These are phyloP conservation scores for Periphyllus acericola DNA, from an alignment of 2,888 invertebrate genomes.

Conservation along the genomic window DNA sequence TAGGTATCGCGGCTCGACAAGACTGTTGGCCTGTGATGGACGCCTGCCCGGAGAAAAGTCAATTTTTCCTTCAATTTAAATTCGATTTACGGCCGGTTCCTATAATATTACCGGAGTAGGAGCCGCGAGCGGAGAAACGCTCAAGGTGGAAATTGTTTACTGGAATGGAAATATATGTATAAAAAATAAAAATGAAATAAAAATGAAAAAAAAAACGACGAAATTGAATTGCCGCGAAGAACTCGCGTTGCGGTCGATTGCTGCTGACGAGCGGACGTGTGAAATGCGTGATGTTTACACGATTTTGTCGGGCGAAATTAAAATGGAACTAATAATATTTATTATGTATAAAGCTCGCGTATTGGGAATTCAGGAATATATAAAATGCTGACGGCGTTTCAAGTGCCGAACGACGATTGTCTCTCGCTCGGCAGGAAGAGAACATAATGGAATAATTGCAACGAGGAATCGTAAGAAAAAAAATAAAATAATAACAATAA, in stretches of 20 bases:
- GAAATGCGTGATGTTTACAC: conserved; percentile 24
- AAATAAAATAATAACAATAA: not conserved
- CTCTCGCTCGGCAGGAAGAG: not conserved
- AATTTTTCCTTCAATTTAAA: conserved; percentile 40
- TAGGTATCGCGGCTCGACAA: not conserved
- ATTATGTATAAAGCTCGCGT: not conserved
- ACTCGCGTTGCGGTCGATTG: not conserved
- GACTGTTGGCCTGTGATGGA: not conserved
- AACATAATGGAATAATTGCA: not conserved
- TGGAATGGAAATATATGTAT: conserved; percentile 15
- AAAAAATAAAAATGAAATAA: not conserved
- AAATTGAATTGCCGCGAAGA: conserved; percentile 6
- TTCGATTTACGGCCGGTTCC: conserved; percentile 21
- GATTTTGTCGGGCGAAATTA: conserved; percentile 18
- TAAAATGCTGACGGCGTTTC: not conserved
- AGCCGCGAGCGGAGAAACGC: conserved; percentile 6
- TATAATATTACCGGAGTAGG: conserved; percentile 9
- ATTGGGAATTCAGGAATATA: too few species aligned
- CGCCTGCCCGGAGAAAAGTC: conserved; percentile 5
- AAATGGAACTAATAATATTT: not conserved
- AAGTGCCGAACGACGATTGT: not conserved
- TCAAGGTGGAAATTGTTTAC: conserved; percentile 29
- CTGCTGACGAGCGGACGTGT: conserved; percentile 19
- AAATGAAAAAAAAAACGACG: not conserved
- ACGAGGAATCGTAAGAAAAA: not conserved